A percentile compares a stretch with the other conserved stretches of the same genome.
Evolutionary conservation across 2,888 invertebrate genomes (phyloP).

Genomic region (Lordiphosa fenestrarum): DNA sequence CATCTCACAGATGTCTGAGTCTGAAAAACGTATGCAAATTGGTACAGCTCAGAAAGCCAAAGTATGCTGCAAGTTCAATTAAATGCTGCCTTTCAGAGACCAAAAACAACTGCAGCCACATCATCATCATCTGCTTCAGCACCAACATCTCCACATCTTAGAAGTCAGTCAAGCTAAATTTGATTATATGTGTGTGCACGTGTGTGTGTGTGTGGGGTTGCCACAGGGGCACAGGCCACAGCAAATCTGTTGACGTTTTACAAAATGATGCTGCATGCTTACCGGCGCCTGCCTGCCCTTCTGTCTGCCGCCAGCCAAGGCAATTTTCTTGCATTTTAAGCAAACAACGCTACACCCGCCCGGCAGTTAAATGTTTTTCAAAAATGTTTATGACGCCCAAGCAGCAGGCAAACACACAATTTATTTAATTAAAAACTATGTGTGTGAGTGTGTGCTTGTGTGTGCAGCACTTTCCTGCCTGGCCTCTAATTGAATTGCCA

Average conservation of each 20-base stretch:
- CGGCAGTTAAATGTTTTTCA: constrained; percentile 64
- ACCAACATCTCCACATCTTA: neutral
- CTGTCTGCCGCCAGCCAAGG: constrained; percentile 28
- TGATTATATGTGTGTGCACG: constrained; percentile 53
- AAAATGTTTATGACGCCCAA: constrained; percentile 58
- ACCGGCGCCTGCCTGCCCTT: constrained; percentile 3
- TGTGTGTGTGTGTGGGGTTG: constrained; percentile 33
- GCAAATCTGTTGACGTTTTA: constrained; percentile 49
- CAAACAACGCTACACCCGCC: constrained; percentile 41
- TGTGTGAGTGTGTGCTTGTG: constrained; percentile 16
- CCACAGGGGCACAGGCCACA: constrained; percentile 28
- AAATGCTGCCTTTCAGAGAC: constrained; percentile 39
- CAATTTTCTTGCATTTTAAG: constrained; percentile 61
- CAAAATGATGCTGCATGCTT: constrained; percentile 45
- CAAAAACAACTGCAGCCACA: constrained; percentile 15
- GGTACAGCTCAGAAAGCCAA: constrained; percentile 19
- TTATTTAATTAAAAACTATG: constrained; percentile 63
- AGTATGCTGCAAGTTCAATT: constrained; percentile 45
- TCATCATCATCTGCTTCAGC: constrained; percentile 5
- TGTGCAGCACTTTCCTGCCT: constrained; percentile 31
- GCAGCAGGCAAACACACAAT: constrained; percentile 55
- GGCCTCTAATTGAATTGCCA: constrained; percentile 63
- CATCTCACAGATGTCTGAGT: neutral
- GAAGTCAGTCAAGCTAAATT: constrained; percentile 54
- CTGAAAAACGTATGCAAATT: constrained; percentile 25